Base-by-base conservation (phyloP, 2,888 invertebrate species). In the Zhuqinia jingwanae region DNA sequence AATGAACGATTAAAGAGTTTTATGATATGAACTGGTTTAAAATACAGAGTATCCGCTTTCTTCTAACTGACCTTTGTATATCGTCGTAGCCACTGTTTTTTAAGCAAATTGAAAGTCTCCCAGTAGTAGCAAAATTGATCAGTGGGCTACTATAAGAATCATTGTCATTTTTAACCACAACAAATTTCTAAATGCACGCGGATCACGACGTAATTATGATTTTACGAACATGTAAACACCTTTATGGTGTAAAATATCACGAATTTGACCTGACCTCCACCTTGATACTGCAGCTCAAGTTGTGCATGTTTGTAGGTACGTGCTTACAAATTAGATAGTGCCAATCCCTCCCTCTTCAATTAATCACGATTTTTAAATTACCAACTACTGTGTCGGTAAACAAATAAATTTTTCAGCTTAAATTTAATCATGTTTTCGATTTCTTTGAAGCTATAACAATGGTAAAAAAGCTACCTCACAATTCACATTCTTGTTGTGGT, bases 241-340 rank as follows among this genome's bases (percentile, higher is more conserved):
- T 45, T 25, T n/a, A n/a, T 25, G 17, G 15, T n/a, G n/a, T 20
- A 13, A n/a, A 36, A 11, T 1, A 60, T 78, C 78, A 78, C 78
- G 78, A 78, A 36, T 5, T n/a, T 78, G 78, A 78, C 78, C 78
- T 78, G 78, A 63, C 78, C 78, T 63, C 42, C 78, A 78, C 78
- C 78, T 78, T 78, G 78, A 78, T 63, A 78, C 36, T 47, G 13
- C 5, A 47, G 20, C 6, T 70, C 13, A 70, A 17, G 3, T 25
- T 8, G n/a, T 0, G n/a, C n/a, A 47, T 70, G n/a, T 17, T 65
- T 36, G n/a, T 3, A 65, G 30, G 30, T n/a, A n/a, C n/a, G n/a
- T n/a, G n/a, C n/a, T n/a, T n/a, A n/a, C n/a, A n/a, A n/a, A n/a
- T n/a, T n/a, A n/a, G n/a, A n/a, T n/a, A n/a, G n/a, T n/a, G n/a